Evolutionary conservation across 2,797 vertebrate genomes (phyloP), one percentile per base, ranked within the genome.

Genomic region (Melanotaenia trifasciata): DNA sequence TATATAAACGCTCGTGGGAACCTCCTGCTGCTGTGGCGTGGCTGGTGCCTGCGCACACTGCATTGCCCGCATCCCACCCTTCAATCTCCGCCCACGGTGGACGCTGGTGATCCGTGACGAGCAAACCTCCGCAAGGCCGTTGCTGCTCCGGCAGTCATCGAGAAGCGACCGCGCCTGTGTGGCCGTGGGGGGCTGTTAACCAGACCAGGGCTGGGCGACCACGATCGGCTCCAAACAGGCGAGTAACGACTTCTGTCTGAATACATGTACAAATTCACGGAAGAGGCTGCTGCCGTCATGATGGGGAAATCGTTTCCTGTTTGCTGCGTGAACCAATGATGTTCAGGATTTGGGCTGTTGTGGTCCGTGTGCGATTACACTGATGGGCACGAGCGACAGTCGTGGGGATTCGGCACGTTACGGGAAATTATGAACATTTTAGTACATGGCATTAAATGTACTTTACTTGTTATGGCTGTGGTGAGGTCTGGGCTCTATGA

Each of bases 21-120:
- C n/a, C 47, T n/a, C 51, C 51, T 13, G 40, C 40, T 18, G 40
- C 16, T 18, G 40, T 26, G 22, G 51, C 12, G 51, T 5, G 51
- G 51, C 24, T 24, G 47, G n/a, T 53, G 62, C 57, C 54, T 60
- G 56, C 36, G n/a, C 43, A 53, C 58, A 6, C n/a, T 9, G 3
- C 54, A 2, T 33, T 4, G 58, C 50, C 12, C 35, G 53, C 18
- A 24, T 30, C 67, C 45, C 61, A 43, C 70, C 26, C 47, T n/a
- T 32, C 14, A 51, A 76, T 71, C 90, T 59, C 87, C 87, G 76
- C 87, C 91, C 87, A 72, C 85, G 62, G 59, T 2, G 30, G 24
- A 40, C 24, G 38, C 74, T 1, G 63, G 60, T 58, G 64, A 61
- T 67, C 69, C 16, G 51, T 1, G 30, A 66, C 62, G 51, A 59